Evolutionary conservation across 2,888 invertebrate species (phyloP).

Genomic region (Gymnoscelis rufifasciata): DNA sequence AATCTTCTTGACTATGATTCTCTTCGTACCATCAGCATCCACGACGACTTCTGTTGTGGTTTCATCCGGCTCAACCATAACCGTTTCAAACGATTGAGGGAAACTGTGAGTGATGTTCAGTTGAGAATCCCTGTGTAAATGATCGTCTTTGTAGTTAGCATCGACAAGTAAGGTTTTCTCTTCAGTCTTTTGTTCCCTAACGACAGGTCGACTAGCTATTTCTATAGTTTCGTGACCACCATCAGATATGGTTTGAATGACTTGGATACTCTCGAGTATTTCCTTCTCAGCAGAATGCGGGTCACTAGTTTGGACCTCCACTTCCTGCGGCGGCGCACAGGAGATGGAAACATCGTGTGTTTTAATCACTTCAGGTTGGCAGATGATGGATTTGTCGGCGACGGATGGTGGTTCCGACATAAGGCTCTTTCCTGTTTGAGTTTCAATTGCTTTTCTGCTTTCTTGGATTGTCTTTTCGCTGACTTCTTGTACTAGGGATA

Average conservation of each 20-base stretch:
- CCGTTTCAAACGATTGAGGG: slow-evolving; percentile 88
- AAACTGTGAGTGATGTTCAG: slow-evolving; percentile 84
- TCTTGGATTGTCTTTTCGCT: slow-evolving; percentile 42
- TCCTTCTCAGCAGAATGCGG: slow-evolving; percentile 69
- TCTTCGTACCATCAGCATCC: slow-evolving; percentile 88
- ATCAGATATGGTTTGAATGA: slow-evolving; percentile 81
- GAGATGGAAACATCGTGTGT: slow-evolving; percentile 75
- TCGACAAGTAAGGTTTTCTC: slow-evolving; percentile 84
- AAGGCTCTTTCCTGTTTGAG: slow-evolving; percentile 83
- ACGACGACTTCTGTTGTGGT: slow-evolving; percentile 90
- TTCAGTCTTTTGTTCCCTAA: slow-evolving; percentile 64
- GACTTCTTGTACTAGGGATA: slow-evolving; percentile 27
- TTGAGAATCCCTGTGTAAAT: slow-evolving; percentile 80
- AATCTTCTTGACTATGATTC: slow-evolving; percentile 87
- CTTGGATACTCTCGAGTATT: slow-evolving; percentile 81
- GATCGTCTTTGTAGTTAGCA: slow-evolving; percentile 83
- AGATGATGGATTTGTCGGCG: slow-evolving; percentile 65
- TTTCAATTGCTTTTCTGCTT: slow-evolving; percentile 71
- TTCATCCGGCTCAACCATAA: slow-evolving; percentile 89
- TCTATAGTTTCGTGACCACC: slow-evolving; percentile 85
- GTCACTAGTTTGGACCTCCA: slow-evolving; percentile 81
- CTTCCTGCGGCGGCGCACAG: slow-evolving; percentile 76
- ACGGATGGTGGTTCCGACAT: slow-evolving; percentile 62
- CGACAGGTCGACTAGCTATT: slow-evolving; percentile 82
- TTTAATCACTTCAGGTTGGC: slow-evolving; percentile 51